These are phyloP conservation scores for Mactra quadrangularis DNA, from an alignment of 1,140 invertebrate species.

Conservation along the genomic window DNA sequence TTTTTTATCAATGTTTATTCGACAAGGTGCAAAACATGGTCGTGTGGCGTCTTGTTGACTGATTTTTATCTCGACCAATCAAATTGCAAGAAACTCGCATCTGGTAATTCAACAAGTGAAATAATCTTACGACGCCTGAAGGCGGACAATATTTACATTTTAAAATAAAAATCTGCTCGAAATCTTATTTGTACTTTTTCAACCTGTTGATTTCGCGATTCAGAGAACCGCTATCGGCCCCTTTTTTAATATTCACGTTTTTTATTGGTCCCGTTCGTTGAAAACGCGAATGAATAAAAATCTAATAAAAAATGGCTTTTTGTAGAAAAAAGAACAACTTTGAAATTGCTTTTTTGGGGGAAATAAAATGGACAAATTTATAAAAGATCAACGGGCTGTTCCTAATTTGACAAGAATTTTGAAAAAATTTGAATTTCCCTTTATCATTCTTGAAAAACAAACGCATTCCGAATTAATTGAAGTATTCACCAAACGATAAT, in stretches of 20 bases:
- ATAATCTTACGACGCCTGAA: background rate
- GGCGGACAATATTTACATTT: constrained; percentile 36
- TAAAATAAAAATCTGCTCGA: background rate
- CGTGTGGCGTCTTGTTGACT: background rate
- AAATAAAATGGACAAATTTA: too few species aligned
- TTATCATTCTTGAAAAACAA: too few species aligned
- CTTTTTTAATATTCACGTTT: background rate
- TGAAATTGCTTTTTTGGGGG: too few species aligned
- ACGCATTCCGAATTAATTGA: too few species aligned
- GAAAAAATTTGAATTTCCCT: too few species aligned
- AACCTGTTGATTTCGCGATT: background rate
- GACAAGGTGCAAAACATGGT: too few species aligned
- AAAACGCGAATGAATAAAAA: background rate
- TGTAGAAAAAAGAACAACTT: background rate
- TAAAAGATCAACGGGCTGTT: too few species aligned
- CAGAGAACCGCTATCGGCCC: background rate
- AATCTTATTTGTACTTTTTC: background rate
- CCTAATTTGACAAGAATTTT: too few species aligned
- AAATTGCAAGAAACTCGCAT: constrained; percentile 21
- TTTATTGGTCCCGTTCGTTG: background rate
- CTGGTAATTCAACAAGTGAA: constrained; percentile 25
- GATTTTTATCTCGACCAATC: constrained; percentile 24
- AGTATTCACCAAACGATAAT: too few species aligned
- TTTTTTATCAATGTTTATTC: too few species aligned
- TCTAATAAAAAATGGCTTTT: background rate